Evolutionary conservation across 2,113 vertebrate species (phyloP).

Genomic region (Hemibagrus wyckioides): DNA sequence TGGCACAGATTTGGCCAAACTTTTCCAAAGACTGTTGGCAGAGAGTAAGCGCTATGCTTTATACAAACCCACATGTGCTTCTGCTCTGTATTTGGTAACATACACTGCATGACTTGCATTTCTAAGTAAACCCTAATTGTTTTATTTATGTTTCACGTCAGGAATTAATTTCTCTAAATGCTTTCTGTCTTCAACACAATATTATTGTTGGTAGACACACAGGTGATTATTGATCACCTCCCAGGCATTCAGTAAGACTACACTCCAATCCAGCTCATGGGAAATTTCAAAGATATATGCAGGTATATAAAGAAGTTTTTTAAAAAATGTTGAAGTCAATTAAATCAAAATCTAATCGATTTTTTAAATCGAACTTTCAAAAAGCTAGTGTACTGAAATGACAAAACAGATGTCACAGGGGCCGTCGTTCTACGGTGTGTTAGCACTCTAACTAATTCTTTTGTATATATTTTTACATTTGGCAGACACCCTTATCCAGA

Average conservation of each 20-base stretch:
- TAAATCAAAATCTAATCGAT: neutral
- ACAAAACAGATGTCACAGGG: no score
- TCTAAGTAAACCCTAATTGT: neutral
- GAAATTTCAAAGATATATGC: neutral
- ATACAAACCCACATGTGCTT: neutral
- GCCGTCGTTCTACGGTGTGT: neutral
- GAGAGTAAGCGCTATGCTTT: neutral
- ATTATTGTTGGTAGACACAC: neutral
- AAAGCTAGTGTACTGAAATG: neutral
- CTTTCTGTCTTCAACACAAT: neutral
- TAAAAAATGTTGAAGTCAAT: neutral
- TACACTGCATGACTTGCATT: neutral
- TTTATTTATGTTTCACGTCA: neutral
- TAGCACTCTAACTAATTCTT: neutral
- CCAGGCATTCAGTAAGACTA: neutral
- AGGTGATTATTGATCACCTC: neutral
- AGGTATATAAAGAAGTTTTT: neutral
- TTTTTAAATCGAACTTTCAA: neutral
- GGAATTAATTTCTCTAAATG: neutral
- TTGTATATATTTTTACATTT: no score
- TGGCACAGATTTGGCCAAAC: conserved; percentile 38
- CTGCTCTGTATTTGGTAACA: conserved; percentile 5
- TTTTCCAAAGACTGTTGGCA: neutral
- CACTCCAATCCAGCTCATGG: neutral
- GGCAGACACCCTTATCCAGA: no score